phyloP scores from a whole-genome alignment of 2,113 vertebrate genomes.

The Aleadryas rufinucha region DNA sequence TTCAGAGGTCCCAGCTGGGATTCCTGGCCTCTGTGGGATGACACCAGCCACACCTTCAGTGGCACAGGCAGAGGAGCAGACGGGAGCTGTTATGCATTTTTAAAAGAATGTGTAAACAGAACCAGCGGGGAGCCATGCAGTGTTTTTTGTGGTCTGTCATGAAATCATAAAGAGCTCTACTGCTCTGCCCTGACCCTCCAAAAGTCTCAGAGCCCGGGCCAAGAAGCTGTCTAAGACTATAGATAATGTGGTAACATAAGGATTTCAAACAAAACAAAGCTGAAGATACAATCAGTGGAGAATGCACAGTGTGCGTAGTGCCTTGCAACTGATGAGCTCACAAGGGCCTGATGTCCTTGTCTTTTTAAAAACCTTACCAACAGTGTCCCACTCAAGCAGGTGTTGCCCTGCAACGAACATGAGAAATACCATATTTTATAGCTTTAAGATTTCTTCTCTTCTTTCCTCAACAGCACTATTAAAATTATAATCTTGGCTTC shows the following conservation, averaged over 20 bases:
- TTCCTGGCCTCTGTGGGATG: background rate
- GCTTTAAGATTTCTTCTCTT: background rate
- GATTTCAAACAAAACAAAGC: slow-evolving; percentile 23
- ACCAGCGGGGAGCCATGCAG: background rate
- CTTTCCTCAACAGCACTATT: background rate
- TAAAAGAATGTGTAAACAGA: slow-evolving; percentile 32
- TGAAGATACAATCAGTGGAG: background rate
- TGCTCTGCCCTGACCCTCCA: background rate
- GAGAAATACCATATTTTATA: background rate
- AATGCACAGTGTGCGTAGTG: background rate
- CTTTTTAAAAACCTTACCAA: background rate
- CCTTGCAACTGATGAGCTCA: background rate
- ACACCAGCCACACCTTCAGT: background rate
- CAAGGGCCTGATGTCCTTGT: background rate
- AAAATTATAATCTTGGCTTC: background rate
- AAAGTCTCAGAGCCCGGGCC: slow-evolving; percentile 19
- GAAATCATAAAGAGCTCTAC: slow-evolving; percentile 15
- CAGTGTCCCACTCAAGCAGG: background rate
- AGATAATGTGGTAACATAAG: slow-evolving; percentile 12
- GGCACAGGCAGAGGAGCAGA: background rate
- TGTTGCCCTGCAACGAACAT: background rate
- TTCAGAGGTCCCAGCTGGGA: background rate
- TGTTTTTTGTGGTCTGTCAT: slow-evolving; percentile 50
- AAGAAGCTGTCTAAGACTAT: slow-evolving; percentile 36
- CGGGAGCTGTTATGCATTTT: background rate